Evolutionary conservation across 2,888 invertebrate species (phyloP), one percentile per base, ranked within the genome.

Genomic region (Allygus modestus): DNA sequence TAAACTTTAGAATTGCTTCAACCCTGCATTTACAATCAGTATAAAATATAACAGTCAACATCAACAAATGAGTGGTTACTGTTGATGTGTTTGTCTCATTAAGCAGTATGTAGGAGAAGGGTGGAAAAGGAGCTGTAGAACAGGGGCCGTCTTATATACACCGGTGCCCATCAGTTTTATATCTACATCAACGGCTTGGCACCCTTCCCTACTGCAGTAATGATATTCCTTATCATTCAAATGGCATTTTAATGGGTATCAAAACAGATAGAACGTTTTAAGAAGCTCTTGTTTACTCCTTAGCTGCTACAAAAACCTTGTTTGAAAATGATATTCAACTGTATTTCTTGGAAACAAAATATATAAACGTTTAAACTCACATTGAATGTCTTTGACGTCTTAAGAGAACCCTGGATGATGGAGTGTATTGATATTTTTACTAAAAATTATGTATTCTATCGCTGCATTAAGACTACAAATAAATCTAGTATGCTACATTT

Each of bases 201-300:
- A 31, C 28, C 28, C 71, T 41, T 71, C 71, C 33, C 37, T 20
- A 7, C 37, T 20, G 71, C 71, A 23, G 15, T 71, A 71, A 71
- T 71, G 71, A 71, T 41, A 71, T 41, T 71, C 71, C 71, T 71
- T 71, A 71, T 71, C 71, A 71, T 41, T 71, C 71, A 71, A 71
- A 71, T 71, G 71, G 41, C 71, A 41, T 41, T 71, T 41, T 71
- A 71, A 71, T 41, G 71, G 71, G 28, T 15, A 28, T 20, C 65
- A 65, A 65, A 65, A 54, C 5, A 28, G 65, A 65, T 0, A 15
- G 65, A 28, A 65, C 28, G 4, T 7, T 65, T 65, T 65, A 65
- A 15, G 20, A 65, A 65, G 65, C 15, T 54, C 11, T 54, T 54
- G 54, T 54, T 54, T 54, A 23, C 23, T 23, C 4, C 23, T 23